Conservation (phyloP, 2,888 invertebrate genomes). For the Eucera pruinosa region DNA sequence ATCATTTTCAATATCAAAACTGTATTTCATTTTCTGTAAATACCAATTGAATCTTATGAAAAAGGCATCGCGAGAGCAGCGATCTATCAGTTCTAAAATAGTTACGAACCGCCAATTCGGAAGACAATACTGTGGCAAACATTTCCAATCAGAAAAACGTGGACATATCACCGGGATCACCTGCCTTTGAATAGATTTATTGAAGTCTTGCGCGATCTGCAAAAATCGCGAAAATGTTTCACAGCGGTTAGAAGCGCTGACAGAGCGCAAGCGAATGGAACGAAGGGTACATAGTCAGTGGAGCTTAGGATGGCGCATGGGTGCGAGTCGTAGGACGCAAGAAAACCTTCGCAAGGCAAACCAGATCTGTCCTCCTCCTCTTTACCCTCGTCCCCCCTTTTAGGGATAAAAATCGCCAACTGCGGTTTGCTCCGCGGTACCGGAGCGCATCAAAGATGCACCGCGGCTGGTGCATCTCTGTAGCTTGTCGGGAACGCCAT, state of each 20-base stretch:
- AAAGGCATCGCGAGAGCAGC: too few species aligned
- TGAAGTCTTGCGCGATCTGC: slow-evolving; percentile 6
- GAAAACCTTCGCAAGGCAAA: slow-evolving; percentile 72
- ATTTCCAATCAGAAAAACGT: background rate
- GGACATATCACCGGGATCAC: background rate
- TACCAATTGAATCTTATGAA: too few species aligned
- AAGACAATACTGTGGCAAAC: too few species aligned
- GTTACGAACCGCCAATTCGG: too few species aligned
- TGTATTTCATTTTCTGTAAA: too few species aligned
- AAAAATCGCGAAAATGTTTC: slow-evolving; percentile 32
- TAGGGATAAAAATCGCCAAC: slow-evolving; percentile 54
- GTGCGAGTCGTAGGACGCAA: slow-evolving; percentile 57
- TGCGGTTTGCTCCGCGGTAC: slow-evolving; percentile 66
- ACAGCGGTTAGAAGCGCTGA: slow-evolving; percentile 31
- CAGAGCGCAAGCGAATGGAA: background rate
- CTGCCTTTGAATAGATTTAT: slow-evolving; percentile 37
- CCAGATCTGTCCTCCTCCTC: slow-evolving; percentile 55
- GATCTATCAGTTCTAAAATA: too few species aligned
- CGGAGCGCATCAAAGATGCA: slow-evolving; percentile 49
- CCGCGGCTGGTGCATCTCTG: slow-evolving; percentile 47
- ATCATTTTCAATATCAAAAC: too few species aligned
- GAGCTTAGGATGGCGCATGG: slow-evolving; percentile 45
- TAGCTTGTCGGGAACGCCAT: slow-evolving; percentile 50
- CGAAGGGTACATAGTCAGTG: slow-evolving; percentile 16
- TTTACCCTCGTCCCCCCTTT: slow-evolving; percentile 20